Evolutionary conservation across 1,140 invertebrate species (phyloP).

Genomic region (Yoshiicerus persimilis): DNA sequence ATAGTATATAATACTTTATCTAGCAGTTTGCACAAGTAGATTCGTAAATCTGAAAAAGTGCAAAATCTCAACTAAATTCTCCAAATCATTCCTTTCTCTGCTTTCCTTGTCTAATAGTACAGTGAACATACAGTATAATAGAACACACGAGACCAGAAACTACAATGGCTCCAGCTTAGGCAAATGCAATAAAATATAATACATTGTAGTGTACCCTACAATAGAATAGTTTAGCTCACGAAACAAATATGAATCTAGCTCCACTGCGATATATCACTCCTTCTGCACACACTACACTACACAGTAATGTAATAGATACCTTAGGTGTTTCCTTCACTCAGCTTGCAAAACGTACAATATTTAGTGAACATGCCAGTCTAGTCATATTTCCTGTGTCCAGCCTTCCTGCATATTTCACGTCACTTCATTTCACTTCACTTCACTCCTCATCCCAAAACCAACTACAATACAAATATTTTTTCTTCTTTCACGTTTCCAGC

Average conservation of each 20-base stretch:
- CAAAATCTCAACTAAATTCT: slow-evolving; percentile 18
- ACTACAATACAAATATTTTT: background rate
- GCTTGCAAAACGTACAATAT: background rate
- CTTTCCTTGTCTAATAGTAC: background rate
- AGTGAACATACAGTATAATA: background rate
- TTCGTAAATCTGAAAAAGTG: slow-evolving; percentile 6
- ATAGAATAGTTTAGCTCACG: background rate
- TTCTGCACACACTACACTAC: background rate
- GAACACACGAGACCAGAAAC: background rate
- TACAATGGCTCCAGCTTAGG: background rate
- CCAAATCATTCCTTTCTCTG: background rate
- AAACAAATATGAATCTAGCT: background rate
- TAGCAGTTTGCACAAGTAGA: background rate
- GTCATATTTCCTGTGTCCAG: slow-evolving; percentile 21
- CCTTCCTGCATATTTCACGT: slow-evolving; percentile 7
- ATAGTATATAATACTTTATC: background rate
- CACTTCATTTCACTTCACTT: slow-evolving; percentile 12
- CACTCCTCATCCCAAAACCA: background rate
- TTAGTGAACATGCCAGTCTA: background rate
- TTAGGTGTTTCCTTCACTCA: background rate
- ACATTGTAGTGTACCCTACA: background rate
- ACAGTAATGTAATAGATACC: background rate
- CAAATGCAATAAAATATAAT: background rate
- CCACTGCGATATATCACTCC: background rate
- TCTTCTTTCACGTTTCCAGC: background rate